phyloP scores from a whole-genome alignment of 2,888 invertebrate species.

The Cistogaster globosa region DNA sequence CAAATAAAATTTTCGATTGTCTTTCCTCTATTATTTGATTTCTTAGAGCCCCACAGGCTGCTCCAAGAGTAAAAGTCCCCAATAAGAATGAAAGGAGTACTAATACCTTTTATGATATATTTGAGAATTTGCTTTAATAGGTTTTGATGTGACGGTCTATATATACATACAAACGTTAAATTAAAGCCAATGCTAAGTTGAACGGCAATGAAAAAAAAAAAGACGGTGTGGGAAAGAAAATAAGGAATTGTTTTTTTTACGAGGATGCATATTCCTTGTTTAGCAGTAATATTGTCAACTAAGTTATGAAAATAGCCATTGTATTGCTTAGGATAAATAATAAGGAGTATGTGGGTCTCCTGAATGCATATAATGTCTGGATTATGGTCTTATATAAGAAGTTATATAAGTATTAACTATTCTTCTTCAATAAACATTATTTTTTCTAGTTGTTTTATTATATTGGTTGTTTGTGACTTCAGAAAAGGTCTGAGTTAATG shows the following conservation, averaged over 20 bases:
- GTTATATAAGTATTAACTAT: neutral
- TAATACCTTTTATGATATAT: too few species aligned
- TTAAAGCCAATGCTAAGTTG: neutral
- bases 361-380: constrained; percentile 3
- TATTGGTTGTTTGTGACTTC: too few species aligned
- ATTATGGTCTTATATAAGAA: neutral
- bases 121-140: too few species aligned
- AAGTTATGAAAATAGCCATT: neutral
- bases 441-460: neutral
- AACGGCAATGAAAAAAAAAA: neutral
- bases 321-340: too few species aligned
- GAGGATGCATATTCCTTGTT: neutral
- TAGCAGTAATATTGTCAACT: neutral
- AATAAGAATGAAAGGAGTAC: too few species aligned
- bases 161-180: neutral
- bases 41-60: too few species aligned
- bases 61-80: too few species aligned
- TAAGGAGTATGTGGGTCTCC: neutral
- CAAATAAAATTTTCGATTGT: too few species aligned
- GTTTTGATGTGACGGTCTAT: too few species aligned
- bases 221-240: neutral
- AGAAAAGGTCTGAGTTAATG: too few species aligned
- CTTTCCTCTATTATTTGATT: too few species aligned
- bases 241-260: too few species aligned
- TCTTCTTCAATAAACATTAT: constrained; percentile 6